Base-by-base conservation (phyloP, 2,797 vertebrate species). In the Scyliorhinus canicula region DNA sequence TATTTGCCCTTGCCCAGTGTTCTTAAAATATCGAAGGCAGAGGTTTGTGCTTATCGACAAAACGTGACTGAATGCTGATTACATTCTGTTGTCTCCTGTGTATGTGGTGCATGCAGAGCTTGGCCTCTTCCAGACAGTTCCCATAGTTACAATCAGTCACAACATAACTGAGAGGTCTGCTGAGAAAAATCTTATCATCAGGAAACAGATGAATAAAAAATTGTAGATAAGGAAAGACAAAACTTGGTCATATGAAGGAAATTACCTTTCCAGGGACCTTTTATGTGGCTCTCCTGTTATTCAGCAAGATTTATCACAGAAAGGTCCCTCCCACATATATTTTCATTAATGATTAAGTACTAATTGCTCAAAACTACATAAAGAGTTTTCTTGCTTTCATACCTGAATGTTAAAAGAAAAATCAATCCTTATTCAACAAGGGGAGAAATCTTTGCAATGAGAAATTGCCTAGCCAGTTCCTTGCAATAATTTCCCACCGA, bases 171-270 rank as follows among this genome's bases (percentile, higher is more conserved):
- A 91, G 57, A 52, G 31, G 52, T 57, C 52, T 57, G 31, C n/a
- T 57, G 52, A n/a, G 52, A 57, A 88, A 65, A 65, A 24, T 91
- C 31, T 65, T 91, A 91, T 91, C 88, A 65, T 91, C 57, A 91
- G 88, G 57, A 91, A 91, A 91, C 88, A 44, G 88, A 91, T 65
- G 60, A 60, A 91, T 63, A 2, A 44, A 63, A 44, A 91, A 91
- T 91, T 24, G 8, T 91, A 65, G 88, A 91, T 91, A 44, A 60
- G n/a, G 52, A 88, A 88, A 88, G 57, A 57, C 52, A 88, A 88
- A 57, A 88, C 55, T 35, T 88, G 28, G 35, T 57, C 31, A 60
- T 57, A n/a, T 88, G 14, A 88, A n/a, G 14, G 16, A 86, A 88
- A 9, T 88, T 31, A 60, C n/a, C n/a, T 65, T 65, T 40, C 57